phyloP scores from a whole-genome alignment of 64 coral and sea anemone species.

The Pocillopora damicornis region DNA sequence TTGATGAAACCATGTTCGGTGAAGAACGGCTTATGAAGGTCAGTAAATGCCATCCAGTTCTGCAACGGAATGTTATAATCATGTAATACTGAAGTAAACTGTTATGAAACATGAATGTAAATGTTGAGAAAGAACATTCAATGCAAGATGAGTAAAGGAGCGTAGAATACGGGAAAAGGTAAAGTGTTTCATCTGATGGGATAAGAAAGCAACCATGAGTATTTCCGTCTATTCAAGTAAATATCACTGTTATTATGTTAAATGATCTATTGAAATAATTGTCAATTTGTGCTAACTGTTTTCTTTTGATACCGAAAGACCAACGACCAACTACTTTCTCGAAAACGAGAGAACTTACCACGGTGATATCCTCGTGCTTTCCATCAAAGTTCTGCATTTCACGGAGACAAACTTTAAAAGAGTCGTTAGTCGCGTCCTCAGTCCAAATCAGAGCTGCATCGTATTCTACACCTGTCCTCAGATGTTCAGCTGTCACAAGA shows the following conservation, averaged over 20 bases:
- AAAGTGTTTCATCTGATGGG: too few species aligned
- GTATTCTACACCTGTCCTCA: constrained; percentile 4
- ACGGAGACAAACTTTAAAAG: constrained; percentile 47
- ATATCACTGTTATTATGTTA: too few species aligned
- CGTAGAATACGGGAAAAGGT: too few species aligned
- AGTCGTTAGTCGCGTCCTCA: constrained; percentile 31
- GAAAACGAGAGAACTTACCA: constrained; percentile 5
- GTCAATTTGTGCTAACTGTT: too few species aligned
- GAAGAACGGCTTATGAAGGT: not conserved
- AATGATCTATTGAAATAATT: too few species aligned
- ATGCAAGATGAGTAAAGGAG: too few species aligned
- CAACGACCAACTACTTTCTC: not conserved
- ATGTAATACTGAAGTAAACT: too few species aligned
- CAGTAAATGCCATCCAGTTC: not conserved
- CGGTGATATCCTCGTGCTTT: constrained; percentile 43
- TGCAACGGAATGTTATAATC: not conserved
- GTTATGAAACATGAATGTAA: too few species aligned
- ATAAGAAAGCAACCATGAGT: too few species aligned
- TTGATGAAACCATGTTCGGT: not conserved
- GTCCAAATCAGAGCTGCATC: constrained; percentile 44
- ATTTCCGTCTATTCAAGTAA: too few species aligned
- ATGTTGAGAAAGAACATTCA: too few species aligned
- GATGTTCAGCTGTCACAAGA: constrained; percentile 39
- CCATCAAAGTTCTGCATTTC: constrained; percentile 61
- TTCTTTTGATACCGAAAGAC: not conserved